Evolutionary conservation across 2,797 vertebrate genomes (phyloP), one percentile per base, ranked within the genome.

Genomic region (Pangasius djambal): DNA sequence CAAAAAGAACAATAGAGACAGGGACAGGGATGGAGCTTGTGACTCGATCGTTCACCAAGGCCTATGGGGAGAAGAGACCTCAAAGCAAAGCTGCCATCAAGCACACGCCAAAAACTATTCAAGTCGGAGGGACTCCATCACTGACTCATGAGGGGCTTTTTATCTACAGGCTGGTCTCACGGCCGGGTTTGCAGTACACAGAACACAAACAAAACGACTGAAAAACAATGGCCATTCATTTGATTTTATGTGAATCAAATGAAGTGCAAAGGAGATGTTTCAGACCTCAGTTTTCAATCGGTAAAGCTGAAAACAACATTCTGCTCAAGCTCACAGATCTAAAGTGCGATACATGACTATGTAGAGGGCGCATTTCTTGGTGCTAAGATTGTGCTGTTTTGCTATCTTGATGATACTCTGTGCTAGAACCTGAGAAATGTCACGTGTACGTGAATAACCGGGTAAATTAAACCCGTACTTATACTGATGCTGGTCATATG

Each of bases 61-160:
- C 79, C 65, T 40, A 1, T 2, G 13, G 61, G 79, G 52, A 81
- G 82, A 77, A n/a, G 25, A 83, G 86, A 75, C 59, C 55, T 87
- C 89, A 89, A 88, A 89, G 70, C 34, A n/a, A 63, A 22, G 40
- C 55, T 72, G 34, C 25, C 55, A n/a, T 75, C 37, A 50, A 8
- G 9, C 52, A 65, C 75, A 37, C 69, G 77, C 83, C 87, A 75
- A 44, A 90, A 44, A 3, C 37, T 63, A 44, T 83, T 63, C 57
- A 44, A 28, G 37, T 63, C 81, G 48, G 37, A 44, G 6, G 2
- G n/a, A 65, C 59, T 52, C 50, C 1, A 12, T 59, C 50, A 15
- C 37, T 25, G 48, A n/a, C 52, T 87, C 67, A 44, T n/a, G 28
- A 75, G 34, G 15, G 6, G 67, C 40, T 88, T 57, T n/a, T 65